A percentile compares a stretch with the other conserved stretches of the same genome.
Evolutionary conservation across 2,888 invertebrate genomes (phyloP).

Genomic region (Margaritifera margaritifera): DNA sequence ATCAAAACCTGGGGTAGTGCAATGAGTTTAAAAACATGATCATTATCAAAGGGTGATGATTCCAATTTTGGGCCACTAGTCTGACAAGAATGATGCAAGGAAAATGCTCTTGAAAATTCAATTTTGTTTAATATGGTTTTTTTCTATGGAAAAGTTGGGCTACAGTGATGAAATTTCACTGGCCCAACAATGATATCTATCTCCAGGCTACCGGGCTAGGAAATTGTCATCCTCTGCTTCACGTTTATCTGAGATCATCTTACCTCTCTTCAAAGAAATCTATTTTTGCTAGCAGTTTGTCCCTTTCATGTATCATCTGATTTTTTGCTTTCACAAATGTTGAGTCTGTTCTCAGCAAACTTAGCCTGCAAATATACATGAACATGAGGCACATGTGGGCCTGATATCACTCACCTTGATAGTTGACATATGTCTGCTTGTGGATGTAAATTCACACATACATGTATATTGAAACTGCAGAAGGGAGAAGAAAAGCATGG

Average conservation of each 20-base stretch:
- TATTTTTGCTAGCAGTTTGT: constrained; percentile 55
- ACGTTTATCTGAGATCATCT: constrained; percentile 3
- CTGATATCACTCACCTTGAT: too few relatives aligned
- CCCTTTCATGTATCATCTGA: constrained; percentile 52
- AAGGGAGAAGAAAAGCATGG: too few relatives aligned
- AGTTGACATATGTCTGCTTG: too few relatives aligned
- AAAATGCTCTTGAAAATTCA: neutral
- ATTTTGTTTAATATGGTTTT: neutral
- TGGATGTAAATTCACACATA: too few relatives aligned
- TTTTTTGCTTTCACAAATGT: constrained; percentile 51
- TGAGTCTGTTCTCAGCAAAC: constrained; percentile 57
- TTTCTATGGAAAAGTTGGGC: neutral
- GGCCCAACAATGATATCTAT: constrained; percentile 2
- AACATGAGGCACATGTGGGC: neutral
- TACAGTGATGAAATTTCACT: neutral
- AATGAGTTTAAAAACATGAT: too few relatives aligned
- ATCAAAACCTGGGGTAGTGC: too few relatives aligned
- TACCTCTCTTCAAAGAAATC: constrained; percentile 62
- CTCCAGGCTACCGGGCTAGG: neutral
- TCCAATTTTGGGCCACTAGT: too few relatives aligned
- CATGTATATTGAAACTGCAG: too few relatives aligned
- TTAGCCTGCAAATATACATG: constrained; percentile 45
- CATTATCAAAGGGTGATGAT: too few relatives aligned
- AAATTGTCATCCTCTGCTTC: too few relatives aligned
- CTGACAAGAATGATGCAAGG: neutral